A percentile compares a stretch with the other conserved stretches of the same genome.
phyloP scores from a whole-genome alignment of 1,140 invertebrate genomes.

The Neomicropteryx cornuta region DNA sequence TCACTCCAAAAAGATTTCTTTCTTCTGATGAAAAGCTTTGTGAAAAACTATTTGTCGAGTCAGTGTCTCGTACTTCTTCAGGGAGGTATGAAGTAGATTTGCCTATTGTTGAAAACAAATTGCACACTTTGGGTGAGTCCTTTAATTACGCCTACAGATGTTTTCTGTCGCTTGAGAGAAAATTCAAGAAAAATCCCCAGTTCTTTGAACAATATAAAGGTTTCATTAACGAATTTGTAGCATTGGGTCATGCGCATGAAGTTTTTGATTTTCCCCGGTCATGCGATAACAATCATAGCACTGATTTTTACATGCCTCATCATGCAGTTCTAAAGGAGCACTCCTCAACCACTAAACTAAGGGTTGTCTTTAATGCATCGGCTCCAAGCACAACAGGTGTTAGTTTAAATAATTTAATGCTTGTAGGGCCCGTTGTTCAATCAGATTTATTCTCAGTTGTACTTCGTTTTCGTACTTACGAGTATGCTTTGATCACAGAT shows the following conservation, averaged over 20 bases:
- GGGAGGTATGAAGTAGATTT: slow-evolving; percentile 8
- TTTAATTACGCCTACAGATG: background rate
- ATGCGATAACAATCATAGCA: background rate
- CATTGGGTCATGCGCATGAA: slow-evolving; percentile 12
- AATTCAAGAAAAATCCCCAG: slow-evolving; percentile 8
- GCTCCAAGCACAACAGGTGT: slow-evolving; percentile 12
- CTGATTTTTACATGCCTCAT: slow-evolving; percentile 24
- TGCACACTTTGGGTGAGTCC: background rate
- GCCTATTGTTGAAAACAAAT: slow-evolving; percentile 1
- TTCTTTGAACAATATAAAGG: slow-evolving; percentile 7
- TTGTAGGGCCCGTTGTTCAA: slow-evolving; percentile 21
- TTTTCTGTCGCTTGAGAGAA: slow-evolving; percentile 9
- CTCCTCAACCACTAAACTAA: slow-evolving; percentile 18
- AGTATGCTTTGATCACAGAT: slow-evolving; percentile 19
- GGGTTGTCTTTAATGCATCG: slow-evolving; percentile 25
- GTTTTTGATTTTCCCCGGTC: background rate
- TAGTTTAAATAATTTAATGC: slow-evolving; percentile 20
- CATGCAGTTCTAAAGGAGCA: slow-evolving; percentile 20
- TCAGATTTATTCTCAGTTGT: slow-evolving; percentile 20
- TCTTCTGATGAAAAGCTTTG: slow-evolving; percentile 9
- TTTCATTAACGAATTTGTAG: slow-evolving; percentile 14
- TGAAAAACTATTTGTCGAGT: slow-evolving; percentile 7
- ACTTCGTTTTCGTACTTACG: slow-evolving; percentile 19
- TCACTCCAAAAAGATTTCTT: background rate
- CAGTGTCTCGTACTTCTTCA: background rate